phyloP scores from a whole-genome alignment of 1,140 invertebrate genomes.

The Akabosia matsudoensis region DNA sequence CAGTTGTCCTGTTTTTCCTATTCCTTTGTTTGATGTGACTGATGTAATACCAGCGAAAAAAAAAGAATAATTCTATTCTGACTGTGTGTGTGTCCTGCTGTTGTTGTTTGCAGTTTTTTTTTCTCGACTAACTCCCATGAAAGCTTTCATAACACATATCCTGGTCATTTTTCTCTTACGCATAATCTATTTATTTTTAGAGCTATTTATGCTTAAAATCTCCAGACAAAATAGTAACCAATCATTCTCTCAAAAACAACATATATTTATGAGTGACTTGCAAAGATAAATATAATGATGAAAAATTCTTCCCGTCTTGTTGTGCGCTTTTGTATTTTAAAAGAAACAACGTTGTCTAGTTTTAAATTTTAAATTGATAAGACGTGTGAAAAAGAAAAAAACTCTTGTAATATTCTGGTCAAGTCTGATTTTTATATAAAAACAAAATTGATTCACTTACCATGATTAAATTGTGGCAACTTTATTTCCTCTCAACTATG shows the following conservation, averaged over 20 bases:
- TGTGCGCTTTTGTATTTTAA: no score
- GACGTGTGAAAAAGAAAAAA: no score
- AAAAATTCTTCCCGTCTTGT: neutral
- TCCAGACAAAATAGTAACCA: neutral
- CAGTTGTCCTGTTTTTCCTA: neutral
- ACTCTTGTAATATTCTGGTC: no score
- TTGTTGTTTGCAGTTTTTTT: neutral
- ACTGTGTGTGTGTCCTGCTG: neutral
- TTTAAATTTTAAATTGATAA: no score
- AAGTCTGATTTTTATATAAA: neutral
- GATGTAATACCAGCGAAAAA: no score
- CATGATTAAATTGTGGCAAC: neutral
- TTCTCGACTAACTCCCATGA: no score
- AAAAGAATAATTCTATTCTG: neutral
- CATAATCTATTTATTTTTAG: no score
- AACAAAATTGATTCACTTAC: neutral
- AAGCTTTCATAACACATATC: neutral
- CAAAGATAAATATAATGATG: neutral
- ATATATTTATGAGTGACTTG: neutral
- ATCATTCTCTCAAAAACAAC: neutral
- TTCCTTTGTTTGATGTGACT: neutral
- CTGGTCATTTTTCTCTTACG: neutral
- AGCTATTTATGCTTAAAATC: no score
- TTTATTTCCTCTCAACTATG: neutral
- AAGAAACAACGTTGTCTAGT: no score